Evolutionary conservation across 2,797 vertebrate species (phyloP), one percentile per base, ranked within the genome.

Genomic region (Argentina silus): DNA sequence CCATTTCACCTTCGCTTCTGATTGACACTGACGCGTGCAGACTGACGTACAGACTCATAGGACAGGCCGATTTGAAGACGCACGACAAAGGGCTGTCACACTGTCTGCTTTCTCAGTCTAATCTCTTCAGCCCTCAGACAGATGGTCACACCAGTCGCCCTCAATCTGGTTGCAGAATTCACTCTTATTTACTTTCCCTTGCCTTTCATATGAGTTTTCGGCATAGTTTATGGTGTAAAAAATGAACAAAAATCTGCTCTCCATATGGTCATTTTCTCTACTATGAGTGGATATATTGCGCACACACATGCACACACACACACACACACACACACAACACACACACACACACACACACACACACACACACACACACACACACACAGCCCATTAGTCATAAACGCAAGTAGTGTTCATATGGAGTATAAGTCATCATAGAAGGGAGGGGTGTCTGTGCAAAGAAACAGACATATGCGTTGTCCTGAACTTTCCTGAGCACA

Each of bases 121-220:
- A 15, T 70, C 68, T 67, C 50, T 72, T 66, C 27, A 36, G 27
- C 27, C 27, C 50, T 19, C 75, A 82, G 82, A 82, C 84, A 88
- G 89, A 88, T 86, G 84, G 86, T 77, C 9, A 44, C 11, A 66
- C 83, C 78, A 81, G 83, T 73, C 75, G 51, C 51, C 5, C 56
- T 59, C 17, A 10, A 36, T 36, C 27, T 36, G 27, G 27, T 36
- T 36, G 56, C 21, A 23, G 21, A 59, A 23, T 59, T 9, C 4
- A 23, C 70, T 3, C 64, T 55, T 59, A 70, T 48, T 66, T 23
- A 42, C 45, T 53, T 50, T 9, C 57, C n/a, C n/a, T 48, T 66
- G 64, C 42, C 65, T 45, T 67, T 11, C 23, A 53, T 57, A 47
- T 74, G 78, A 15, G 21, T 76, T 6, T 60, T 82, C 80, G 72